Evolutionary conservation across 1,140 invertebrate species (phyloP).

Genomic region (Platyscapa corneri): DNA sequence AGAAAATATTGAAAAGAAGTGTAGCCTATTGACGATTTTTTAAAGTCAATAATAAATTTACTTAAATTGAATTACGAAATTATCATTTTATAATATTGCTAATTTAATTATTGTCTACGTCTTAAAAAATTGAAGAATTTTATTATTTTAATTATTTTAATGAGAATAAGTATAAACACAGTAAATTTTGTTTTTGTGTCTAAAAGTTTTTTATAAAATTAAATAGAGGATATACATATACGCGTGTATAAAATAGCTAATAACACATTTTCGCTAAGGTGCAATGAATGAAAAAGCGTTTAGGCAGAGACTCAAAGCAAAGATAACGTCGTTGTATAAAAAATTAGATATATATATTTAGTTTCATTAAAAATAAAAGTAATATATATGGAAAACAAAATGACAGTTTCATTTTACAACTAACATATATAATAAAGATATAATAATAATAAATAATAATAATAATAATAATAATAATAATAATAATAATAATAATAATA

Average conservation of each 20-base stretch:
- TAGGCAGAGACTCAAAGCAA: conserved; percentile 49
- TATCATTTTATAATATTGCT: too few species aligned
- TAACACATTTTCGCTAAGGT: conserved; percentile 50
- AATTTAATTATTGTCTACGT: too few species aligned
- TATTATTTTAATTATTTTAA: not conserved
- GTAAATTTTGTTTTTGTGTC: conserved; percentile 6
- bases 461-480: too few species aligned
- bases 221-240: conserved; percentile 25
- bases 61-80: too few species aligned
- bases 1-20: too few species aligned
- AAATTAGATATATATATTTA: not conserved
- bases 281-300: conserved; percentile 53
- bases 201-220: not conserved
- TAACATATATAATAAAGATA: not conserved
- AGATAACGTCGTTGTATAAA: conserved; percentile 22
- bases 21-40: too few species aligned
- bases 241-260: conserved; percentile 45
- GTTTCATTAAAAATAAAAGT: conserved; percentile 21
- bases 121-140: not conserved
- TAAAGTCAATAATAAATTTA: too few species aligned
- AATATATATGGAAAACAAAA: not conserved
- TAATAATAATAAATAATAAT: not conserved
- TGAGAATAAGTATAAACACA: not conserved
- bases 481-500: too few species aligned
- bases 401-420: not conserved